Base-by-base conservation (phyloP, 2,113 vertebrate genomes). In the Lontra canadensis region DNA sequence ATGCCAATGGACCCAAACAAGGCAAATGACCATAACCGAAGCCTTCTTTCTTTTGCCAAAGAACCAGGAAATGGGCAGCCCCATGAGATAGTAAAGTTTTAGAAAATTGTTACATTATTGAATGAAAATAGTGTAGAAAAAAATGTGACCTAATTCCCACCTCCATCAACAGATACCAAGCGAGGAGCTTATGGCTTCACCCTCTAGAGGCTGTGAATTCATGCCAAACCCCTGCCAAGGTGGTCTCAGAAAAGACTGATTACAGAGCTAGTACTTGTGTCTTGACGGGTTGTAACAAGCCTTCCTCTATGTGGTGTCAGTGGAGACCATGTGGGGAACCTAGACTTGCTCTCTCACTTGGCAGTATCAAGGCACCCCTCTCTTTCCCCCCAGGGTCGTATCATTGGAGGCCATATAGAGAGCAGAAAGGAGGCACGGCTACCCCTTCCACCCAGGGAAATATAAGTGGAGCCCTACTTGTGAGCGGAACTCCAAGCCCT, bases 71-170 rank as follows among this genome's bases (percentile, higher is more conserved):
- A 90, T 42, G n/a, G 14, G 44, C 59, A 76, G 69, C 57, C 29
- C 65, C 55, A 52, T 39, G 85, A 80, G 63, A 80, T 42, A 39
- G 36, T 85, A 71, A 78, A 85, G 18, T 71, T 91, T 59, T 14
- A 73, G 39, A 80, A 95, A 81, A 87, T 63, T 87, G n/a, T 69
- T 87, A 65, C 52, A 87, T 87, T 92, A 73, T 14, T 80, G 74
- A 34, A 81, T 34, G 20, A 12, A 25, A 69, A 95, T 12, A 85
- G 31, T 84, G 55, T 67, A 78, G 69, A 47, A 61, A 92, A 76
- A 91, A 44, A 63, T 52, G 42, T 61, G 49, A 20, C 63, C 61
- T 44, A 26, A 80, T 21, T 59, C 34, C 49, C 47, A 86, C 52
- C 26, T 42, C 79, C 15, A 55, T 4, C 49, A 91, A 85, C 49